Evolutionary conservation across 2,888 invertebrate species (phyloP), one percentile per base, ranked within the genome.

Genomic region (Shargacucullia verbasci): DNA sequence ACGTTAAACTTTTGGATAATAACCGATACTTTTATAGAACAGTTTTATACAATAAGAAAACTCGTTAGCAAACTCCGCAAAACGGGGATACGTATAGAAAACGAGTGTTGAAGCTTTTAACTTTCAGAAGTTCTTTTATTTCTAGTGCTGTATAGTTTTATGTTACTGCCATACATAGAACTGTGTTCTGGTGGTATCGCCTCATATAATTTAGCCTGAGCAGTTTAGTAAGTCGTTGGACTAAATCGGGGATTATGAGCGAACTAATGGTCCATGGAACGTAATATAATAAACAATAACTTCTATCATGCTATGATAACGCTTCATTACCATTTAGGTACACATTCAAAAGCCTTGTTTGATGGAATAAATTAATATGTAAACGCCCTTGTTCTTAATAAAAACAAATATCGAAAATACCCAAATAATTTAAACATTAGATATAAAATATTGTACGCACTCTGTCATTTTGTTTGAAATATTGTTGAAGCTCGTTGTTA

Each of bases 181-280:
- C 46, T 33, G 7, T 54, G 33, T 44, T 52, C 33, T 41, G 11
- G 29, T 13, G 13, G 50, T 40, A 57, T 48, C 40, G 14, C 15
- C 12, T 48, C 57, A 25, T 47, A 39, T 38, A 57, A 62, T 58
- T 44, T 53, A 37, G 34, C 34, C 27, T 41, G 25, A 47, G 39
- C 62, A 45, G 47, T 72, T 64, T 58, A 58, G 60, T 55, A 58
- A 55, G 55, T 68, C 57, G 48, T 59, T 55, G 64, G 47, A 43
- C 50, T 48, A 40, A 53, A 53, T 54, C 44, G 37, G 31, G 56
- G 38, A n/a, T 54, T 53, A 57, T 48, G 52, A 53, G 29, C 12
- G 39, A 47, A 14, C 34, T 34, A 68, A 68, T 53, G 44, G 44
- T 25, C 49, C 46, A 27, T 40, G 20, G 41, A 65, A 46, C 53